These are phyloP conservation scores for Synergus umbraculus DNA, from an alignment of 2,888 invertebrate genomes.

Conservation along the genomic window DNA sequence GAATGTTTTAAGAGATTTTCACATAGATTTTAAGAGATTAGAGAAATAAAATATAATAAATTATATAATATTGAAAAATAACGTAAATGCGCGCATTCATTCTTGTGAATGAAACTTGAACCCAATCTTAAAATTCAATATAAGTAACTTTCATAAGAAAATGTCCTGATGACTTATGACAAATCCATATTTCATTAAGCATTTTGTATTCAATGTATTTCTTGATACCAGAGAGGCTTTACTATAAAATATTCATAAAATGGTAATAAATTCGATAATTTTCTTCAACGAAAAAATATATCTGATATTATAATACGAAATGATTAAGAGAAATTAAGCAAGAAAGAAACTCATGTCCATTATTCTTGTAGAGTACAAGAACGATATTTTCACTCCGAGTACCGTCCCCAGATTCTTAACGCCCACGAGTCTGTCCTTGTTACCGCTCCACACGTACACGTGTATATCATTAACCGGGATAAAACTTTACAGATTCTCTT, in stretches of 20 bases:
- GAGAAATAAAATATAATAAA: no score
- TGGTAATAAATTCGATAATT: slow-evolving; percentile 6
- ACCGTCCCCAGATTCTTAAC: slow-evolving; percentile 37
- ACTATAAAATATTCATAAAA: neutral
- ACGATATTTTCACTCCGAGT: slow-evolving; percentile 36
- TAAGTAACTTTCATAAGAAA: no score
- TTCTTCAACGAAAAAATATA: neutral
- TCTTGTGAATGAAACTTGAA: no score
- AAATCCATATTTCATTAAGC: neutral
- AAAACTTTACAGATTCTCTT: slow-evolving; percentile 77
- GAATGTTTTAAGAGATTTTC: no score
- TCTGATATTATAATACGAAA: neutral
- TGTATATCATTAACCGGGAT: slow-evolving; percentile 41
- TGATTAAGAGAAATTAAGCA: slow-evolving; percentile 38
- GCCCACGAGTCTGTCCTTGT: slow-evolving; percentile 39
- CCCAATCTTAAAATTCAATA: no score
- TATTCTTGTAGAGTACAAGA: slow-evolving; percentile 33
- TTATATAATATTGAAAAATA: no score
- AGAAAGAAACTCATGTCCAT: slow-evolving; percentile 39
- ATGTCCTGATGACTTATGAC: neutral
- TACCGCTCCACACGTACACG: slow-evolving; percentile 37
- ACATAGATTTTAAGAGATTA: no score
- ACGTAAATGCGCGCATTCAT: no score
- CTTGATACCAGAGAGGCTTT: neutral
- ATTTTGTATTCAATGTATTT: neutral